Conservation (phyloP, 1,140 invertebrate genomes). For the Drosophila auraria region DNA sequence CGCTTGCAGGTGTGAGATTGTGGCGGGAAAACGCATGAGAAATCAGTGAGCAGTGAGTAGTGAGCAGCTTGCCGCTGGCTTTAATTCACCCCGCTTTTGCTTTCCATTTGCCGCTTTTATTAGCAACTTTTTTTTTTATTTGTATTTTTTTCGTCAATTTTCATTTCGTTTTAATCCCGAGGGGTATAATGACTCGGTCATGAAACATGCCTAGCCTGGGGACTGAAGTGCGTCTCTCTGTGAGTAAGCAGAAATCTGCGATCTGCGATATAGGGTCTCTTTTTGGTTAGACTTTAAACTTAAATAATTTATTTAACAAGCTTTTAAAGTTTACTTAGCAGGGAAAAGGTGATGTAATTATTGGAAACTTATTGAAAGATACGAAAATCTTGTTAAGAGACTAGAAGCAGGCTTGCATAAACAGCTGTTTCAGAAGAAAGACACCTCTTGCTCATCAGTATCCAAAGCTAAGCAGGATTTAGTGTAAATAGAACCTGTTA, state of each 20-base stretch:
- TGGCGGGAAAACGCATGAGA: constrained; percentile 68
- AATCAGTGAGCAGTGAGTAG: constrained; percentile 36
- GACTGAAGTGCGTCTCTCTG: neutral
- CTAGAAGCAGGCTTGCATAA: neutral
- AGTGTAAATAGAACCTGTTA: neutral
- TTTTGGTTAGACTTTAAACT: neutral
- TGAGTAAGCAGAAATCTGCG: neutral
- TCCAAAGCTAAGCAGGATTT: neutral
- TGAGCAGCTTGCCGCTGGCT: constrained; percentile 30
- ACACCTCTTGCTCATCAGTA: neutral
- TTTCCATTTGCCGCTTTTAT: constrained; percentile 71
- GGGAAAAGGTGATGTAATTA: neutral
- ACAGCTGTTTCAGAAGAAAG: no score
- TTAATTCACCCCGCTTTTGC: constrained; percentile 64
- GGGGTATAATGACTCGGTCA: constrained; percentile 62
- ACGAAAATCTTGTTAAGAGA: neutral
- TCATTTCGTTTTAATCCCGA: constrained; percentile 27
- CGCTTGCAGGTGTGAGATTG: constrained; percentile 29
- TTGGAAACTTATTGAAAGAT: neutral
- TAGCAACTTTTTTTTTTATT: constrained; percentile 44
- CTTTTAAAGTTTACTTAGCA: no score
- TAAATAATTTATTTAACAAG: neutral
- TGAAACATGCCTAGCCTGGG: constrained; percentile 30
- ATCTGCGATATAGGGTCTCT: constrained; percentile 10
- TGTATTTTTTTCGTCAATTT: constrained; percentile 28